Conservation (phyloP, 1,140 invertebrate genomes). For the Mercenaria mercenaria region DNA sequence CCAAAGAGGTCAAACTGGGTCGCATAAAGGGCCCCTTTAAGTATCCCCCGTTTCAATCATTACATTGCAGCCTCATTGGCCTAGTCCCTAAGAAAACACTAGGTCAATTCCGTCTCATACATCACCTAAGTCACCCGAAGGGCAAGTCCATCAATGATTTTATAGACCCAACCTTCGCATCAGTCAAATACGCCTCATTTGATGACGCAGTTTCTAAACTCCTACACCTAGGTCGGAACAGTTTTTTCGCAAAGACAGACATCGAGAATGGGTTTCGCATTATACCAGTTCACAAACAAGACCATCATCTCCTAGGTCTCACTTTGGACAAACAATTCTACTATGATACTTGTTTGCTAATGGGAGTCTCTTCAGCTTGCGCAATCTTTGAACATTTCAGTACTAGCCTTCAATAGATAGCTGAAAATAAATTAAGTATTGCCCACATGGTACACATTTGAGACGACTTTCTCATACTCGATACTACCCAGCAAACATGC, state of each 20-base stretch:
- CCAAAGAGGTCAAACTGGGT: constrained; percentile 1
- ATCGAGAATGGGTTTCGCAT: too few species aligned
- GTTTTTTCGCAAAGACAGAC: too few species aligned
- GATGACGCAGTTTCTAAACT: constrained; percentile 47
- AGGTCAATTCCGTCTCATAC: constrained; percentile 57
- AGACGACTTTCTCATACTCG: constrained; percentile 65
- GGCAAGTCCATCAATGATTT: constrained; percentile 63
- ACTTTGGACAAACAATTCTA: constrained; percentile 11
- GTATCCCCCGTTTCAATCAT: background rate
- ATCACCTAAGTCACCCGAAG: constrained; percentile 66
- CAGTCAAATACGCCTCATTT: constrained; percentile 49
- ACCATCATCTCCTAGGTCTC: constrained; percentile 31
- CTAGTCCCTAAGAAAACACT: constrained; percentile 54
- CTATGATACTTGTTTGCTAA: constrained; percentile 39
- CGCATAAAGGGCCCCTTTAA: constrained; percentile 24
- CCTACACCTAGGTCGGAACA: constrained; percentile 30
- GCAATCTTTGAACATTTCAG: constrained; percentile 65
- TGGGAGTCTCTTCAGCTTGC: constrained; percentile 22
- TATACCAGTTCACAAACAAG: background rate
- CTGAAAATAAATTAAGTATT: background rate
- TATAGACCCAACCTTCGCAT: constrained; percentile 12
- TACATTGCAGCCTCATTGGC: constrained; percentile 7
- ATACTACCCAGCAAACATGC: background rate
- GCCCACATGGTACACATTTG: constrained; percentile 47
- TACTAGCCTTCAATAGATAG: constrained; percentile 51